Base-by-base conservation (phyloP, 2,888 invertebrate genomes). In the Cephus pulcher region DNA sequence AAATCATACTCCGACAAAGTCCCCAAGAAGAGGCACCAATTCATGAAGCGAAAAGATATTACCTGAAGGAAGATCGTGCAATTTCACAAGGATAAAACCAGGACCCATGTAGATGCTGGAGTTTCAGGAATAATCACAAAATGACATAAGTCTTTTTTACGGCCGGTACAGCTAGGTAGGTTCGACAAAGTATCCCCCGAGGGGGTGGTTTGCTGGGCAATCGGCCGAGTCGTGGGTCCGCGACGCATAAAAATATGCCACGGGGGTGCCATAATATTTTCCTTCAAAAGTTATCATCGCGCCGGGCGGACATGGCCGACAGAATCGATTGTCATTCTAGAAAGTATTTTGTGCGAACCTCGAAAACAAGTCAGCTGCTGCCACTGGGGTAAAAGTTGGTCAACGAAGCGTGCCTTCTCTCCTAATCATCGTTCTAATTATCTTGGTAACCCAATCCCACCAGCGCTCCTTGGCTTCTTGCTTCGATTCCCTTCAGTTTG, bases 391-490 rank as follows among this genome's bases (percentile, higher is more conserved):
- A 85, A 87, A 85, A 89, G 88, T 89, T 86, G 88, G 86, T 86
- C 89, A 88, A 88, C 89, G 87, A 89, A 85, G 87, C 89, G 86
- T 89, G 86, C 84, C 56, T 79, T 80, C 81, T 83, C 84, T 84
- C 85, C 88, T 88, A 88, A 89, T 90, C 89, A 88, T 88, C 86
- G 86, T 89, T 88, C 87, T 90, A 91, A 91, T 91, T 91, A 90
- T 87, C 86, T 83, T 81, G 84, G 91, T 89, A 91, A 91, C 88
- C 88, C 84, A 88, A 90, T 88, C 88, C 87, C 82, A 81, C 81
- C 83, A 80, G 85, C 82, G 79, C 79, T 82, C 78, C 80, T 85
- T 86, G 85, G 86, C 88, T 87, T 88, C 88, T 79, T 79, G 80
- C 81, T 80, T 83, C 81, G 78, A 75, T 75, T 80, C 80, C 83